Conservation (phyloP, 2,797 vertebrate species). For the Remorina albescens region DNA sequence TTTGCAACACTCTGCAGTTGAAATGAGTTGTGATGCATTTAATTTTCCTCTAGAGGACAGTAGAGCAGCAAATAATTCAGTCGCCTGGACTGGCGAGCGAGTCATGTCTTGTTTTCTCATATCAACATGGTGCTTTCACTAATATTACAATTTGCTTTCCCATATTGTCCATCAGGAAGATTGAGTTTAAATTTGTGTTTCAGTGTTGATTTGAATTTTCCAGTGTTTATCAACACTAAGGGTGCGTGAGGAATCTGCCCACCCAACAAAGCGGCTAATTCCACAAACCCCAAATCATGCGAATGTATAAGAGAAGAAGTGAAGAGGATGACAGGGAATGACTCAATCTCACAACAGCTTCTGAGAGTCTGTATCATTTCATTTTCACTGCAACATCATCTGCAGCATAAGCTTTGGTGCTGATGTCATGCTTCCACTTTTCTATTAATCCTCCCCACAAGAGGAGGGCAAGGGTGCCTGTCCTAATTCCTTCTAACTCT, state of each 20-base stretch:
- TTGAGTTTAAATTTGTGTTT: background rate
- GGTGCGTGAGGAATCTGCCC: slow-evolving; percentile 13
- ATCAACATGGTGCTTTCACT: slow-evolving; percentile 10
- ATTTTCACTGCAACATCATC: background rate
- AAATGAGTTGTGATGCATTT: slow-evolving; percentile 25
- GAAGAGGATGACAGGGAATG: slow-evolving; percentile 11
- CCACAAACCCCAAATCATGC: slow-evolving; percentile 13
- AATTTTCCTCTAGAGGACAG: slow-evolving; percentile 68
- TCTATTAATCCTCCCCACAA: slow-evolving; percentile 42
- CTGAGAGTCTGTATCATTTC: slow-evolving; percentile 3
- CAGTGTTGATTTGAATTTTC: background rate
- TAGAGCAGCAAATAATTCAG: slow-evolving; percentile 57
- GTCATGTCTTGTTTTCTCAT: slow-evolving; percentile 3
- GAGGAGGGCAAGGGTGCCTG: slow-evolving; percentile 13
- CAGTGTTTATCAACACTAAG: background rate
- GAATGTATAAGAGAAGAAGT: slow-evolving; percentile 23
- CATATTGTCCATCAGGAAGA: background rate
- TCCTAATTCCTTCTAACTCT: slow-evolving; percentile 36
- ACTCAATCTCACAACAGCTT: slow-evolving; percentile 28
- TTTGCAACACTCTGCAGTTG: slow-evolving; percentile 19
- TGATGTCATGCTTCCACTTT: slow-evolving; percentile 29
- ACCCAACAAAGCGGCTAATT: slow-evolving; percentile 3
- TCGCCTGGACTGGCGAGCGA: background rate
- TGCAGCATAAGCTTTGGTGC: slow-evolving; percentile 3
- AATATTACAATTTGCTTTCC: slow-evolving; percentile 1